A percentile compares a stretch with the other conserved stretches of the same genome.
These are phyloP conservation scores for Limnephilus rhombicus DNA, from an alignment of 2,888 invertebrate genomes.

Conservation along the genomic window DNA sequence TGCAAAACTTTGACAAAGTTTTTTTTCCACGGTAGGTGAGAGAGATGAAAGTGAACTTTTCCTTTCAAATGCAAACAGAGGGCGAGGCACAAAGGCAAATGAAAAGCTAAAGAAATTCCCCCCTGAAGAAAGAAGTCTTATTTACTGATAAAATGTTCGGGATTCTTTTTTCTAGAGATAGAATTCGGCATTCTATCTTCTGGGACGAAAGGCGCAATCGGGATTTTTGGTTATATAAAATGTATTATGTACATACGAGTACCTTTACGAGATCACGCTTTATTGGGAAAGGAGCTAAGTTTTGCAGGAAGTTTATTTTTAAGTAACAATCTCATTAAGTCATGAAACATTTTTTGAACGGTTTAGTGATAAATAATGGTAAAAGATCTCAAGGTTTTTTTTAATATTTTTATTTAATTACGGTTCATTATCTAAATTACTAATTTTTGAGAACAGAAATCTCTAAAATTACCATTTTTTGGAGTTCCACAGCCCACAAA, in stretches of 20 bases:
- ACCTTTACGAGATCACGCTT: neutral
- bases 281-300: neutral
- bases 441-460: too few species aligned
- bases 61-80: slow-evolving; percentile 47
- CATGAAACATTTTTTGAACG: neutral
- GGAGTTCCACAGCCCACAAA: too few species aligned
- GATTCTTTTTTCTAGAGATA: neutral
- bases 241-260: neutral
- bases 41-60: slow-evolving; percentile 48
- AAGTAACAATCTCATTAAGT: neutral
- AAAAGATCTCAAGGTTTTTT: too few species aligned
- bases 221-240: neutral
- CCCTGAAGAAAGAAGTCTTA: slow-evolving; percentile 23
- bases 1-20: neutral
- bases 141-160: slow-evolving; percentile 20
- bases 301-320: neutral
- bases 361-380: neutral
- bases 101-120: slow-evolving; percentile 30
- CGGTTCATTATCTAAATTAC: too few species aligned
- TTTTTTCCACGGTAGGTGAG: slow-evolving; percentile 33
- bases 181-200: neutral
- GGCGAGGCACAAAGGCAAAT: slow-evolving; percentile 29
- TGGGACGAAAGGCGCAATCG: neutral
- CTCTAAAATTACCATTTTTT: too few species aligned
- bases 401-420: too few species aligned